phyloP scores from a whole-genome alignment of 2,888 invertebrate genomes.

The Disparrhopalites patrizii region DNA sequence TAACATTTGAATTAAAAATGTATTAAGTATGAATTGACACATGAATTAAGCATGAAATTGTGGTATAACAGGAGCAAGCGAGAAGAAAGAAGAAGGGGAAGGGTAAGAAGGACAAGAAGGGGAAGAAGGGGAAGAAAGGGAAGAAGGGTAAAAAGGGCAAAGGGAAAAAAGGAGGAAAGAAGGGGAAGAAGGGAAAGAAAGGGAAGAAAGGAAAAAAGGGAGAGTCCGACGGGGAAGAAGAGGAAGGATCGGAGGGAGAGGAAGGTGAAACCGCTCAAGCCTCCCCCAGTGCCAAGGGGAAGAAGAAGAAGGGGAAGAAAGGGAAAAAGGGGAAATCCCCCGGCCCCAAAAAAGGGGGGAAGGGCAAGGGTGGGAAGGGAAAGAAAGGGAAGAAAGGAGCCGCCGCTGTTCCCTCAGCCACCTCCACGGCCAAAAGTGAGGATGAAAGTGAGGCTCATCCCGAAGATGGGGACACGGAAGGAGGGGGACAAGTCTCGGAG shows the following conservation, averaged over 20 bases:
- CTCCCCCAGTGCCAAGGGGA: no score
- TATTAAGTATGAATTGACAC: no score
- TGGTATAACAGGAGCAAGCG: no score
- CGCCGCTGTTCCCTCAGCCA: not conserved
- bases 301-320: not conserved
- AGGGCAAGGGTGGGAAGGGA: not conserved
- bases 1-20: no score
- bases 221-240: not conserved
- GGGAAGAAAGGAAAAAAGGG: not conserved
- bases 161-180: constrained; percentile 2
- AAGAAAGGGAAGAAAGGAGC: not conserved
- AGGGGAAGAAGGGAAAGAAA: not conserved
- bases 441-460: not conserved
- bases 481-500: not conserved
- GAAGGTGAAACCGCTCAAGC: not conserved
- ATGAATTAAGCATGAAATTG: no score
- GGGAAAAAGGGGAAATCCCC: constrained; percentile 11
- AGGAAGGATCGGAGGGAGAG: not conserved
- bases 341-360: not conserved
- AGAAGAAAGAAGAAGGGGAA: not conserved
- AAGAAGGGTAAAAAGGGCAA: constrained; percentile 15
- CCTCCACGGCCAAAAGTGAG: not conserved
- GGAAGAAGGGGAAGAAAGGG: constrained; percentile 1
- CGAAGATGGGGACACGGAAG: not conserved
- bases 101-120: not conserved